These are phyloP conservation scores for Leucoptera coffeella DNA, from an alignment of 2,888 invertebrate species.

Conservation along the genomic window DNA sequence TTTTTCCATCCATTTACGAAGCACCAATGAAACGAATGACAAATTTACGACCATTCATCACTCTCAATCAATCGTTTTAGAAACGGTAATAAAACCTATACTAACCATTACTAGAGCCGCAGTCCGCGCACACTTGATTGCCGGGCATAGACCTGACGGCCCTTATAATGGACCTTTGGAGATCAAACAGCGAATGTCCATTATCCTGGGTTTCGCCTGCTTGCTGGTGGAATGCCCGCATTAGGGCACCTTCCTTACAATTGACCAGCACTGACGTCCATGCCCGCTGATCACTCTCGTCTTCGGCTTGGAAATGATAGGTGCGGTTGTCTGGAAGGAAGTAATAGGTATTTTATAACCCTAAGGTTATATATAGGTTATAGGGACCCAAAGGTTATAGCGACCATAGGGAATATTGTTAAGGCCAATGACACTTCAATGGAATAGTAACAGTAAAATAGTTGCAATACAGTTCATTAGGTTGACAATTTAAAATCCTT, in stretches of 20 bases:
- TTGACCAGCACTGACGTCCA: constrained; percentile 97
- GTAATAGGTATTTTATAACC: not conserved
- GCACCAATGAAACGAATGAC: no score
- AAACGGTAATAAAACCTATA: no score
- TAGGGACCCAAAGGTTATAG: no score
- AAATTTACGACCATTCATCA: no score
- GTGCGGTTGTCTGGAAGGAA: constrained; percentile 78
- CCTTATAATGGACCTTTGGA: constrained; percentile 81
- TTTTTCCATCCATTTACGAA: no score
- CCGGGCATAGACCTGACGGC: constrained; percentile 86
- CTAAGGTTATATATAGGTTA: no score
- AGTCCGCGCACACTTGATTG: constrained; percentile 94
- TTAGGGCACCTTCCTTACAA: constrained; percentile 90
- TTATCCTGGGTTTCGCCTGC: constrained; percentile 57
- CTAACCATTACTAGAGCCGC: constrained; percentile 84
- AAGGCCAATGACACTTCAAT: no score
- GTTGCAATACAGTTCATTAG: not conserved
- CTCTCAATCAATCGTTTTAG: no score
- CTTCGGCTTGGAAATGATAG: constrained; percentile 97
- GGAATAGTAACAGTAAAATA: no score
- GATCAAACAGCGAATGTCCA: constrained; percentile 84
- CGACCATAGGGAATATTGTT: no score
- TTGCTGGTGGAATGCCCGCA: constrained; percentile 83
- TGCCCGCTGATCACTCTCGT: constrained; percentile 85
- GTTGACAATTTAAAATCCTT: not conserved